These are phyloP conservation scores for Platyrinchus mystaceus DNA, from an alignment of 2,797 vertebrate genomes.

Conservation along the genomic window DNA sequence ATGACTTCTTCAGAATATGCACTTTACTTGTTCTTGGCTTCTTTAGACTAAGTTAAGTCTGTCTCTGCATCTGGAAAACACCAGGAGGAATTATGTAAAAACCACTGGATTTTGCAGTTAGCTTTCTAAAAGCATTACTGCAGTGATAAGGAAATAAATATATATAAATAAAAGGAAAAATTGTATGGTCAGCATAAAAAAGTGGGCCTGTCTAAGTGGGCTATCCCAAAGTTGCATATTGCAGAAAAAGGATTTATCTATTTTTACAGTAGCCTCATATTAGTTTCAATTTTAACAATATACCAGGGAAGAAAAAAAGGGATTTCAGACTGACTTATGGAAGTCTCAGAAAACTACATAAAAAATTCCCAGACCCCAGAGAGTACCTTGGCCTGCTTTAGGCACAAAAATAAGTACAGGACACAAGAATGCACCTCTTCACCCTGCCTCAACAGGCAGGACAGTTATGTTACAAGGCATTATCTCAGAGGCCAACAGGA, in stretches of 20 bases:
- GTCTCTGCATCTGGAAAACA: not conserved
- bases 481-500: not conserved
- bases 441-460: fast-evolving
- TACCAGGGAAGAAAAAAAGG: not conserved
- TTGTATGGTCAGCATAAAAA: not conserved
- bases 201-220: not conserved
- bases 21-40: not conserved
- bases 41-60: not conserved
- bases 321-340: not conserved
- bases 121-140: not conserved
- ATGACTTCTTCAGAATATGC: not conserved
- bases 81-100: not conserved
- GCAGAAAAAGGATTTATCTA: not conserved
- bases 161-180: not conserved
- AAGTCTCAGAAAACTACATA: not conserved
- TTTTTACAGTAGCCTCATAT: not conserved
- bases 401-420: not conserved
- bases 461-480: fast-evolving
- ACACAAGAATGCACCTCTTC: not conserved
- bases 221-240: not conserved
- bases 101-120: not conserved
- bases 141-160: not conserved
- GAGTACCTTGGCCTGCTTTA: not conserved
- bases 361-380: not conserved
- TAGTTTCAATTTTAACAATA: not conserved